Base-by-base conservation (phyloP, 2,888 invertebrate species). In the Neria commutata region DNA sequence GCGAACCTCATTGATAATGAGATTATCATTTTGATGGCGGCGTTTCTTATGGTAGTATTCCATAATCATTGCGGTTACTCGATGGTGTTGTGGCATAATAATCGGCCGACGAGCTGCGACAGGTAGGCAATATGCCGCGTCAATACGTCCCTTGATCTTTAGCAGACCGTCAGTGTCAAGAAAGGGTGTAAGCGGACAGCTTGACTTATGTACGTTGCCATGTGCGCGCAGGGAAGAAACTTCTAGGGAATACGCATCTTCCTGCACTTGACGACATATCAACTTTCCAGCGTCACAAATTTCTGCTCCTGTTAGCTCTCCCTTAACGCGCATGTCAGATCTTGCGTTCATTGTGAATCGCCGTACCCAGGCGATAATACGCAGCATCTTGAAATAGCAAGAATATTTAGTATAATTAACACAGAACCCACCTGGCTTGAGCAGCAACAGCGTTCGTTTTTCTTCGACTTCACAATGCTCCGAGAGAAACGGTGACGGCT, bases 1-100 rank as follows among this genome's bases (percentile, higher is more conserved):
- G 23, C 58, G 54, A 14, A 59, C 33, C 21, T 59, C 54, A 29
- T 54, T 54, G n/a, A 59, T 59, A 25, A 45, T 50, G n/a, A 54
- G 23, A 8, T 16, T 0, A 42, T 42, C 50, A 25, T 58, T 61
- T 33, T 58, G 63, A 29, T 60, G 45, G 2, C 53, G 56, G 1
- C 48, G 5, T 8, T 3, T 2, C 4, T 46, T 10, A 29, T 58
- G 40, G 3, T n/a, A 23, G 2, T 54, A 24, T 1, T 33, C 16
- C 3, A 58, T 21, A 0, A 54, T 24, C 2, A 37, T 37, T 1
- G 17, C 2, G 1, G 50, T 54, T 3, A 58, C n/a, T 2, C 26
- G 8, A 11, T 50, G 46, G 2, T 37, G 23, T 1, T 49, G 45
- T 11, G 58, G 58, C 11, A 58, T 16, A 1, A 58, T 57, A 4